Percentiles rank a stretch among this genome's conserved stretches.
Conservation (phyloP, 2,113 vertebrate species). For the Macaca fascicularis region T2T-MFA8v1.1 NC_088395.1:9922501-9923000, state of each 20-base stretch:
- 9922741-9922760: not conserved
- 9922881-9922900: not conserved
- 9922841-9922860: not conserved
- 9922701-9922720: constrained; percentile 6
- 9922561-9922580: too few relatives aligned
- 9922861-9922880: not conserved
- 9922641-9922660: not conserved
- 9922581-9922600: not conserved
- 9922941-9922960: constrained; percentile 4
- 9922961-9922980: not conserved
- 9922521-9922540: too few relatives aligned
- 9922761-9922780: not conserved
- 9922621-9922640: not conserved
- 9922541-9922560: too few relatives aligned
- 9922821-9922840: not conserved
- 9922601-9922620: not conserved
- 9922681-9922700: not conserved
- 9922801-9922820: not conserved
- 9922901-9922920: not conserved
- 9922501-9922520: too few relatives aligned
- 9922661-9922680: not conserved
- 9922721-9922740: not conserved
- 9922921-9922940: not conserved
- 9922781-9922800: not conserved
- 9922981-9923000: not conserved